These are phyloP conservation scores for Rhodophaea formosa DNA, from an alignment of 2,888 invertebrate genomes.

Conservation along the genomic window DNA sequence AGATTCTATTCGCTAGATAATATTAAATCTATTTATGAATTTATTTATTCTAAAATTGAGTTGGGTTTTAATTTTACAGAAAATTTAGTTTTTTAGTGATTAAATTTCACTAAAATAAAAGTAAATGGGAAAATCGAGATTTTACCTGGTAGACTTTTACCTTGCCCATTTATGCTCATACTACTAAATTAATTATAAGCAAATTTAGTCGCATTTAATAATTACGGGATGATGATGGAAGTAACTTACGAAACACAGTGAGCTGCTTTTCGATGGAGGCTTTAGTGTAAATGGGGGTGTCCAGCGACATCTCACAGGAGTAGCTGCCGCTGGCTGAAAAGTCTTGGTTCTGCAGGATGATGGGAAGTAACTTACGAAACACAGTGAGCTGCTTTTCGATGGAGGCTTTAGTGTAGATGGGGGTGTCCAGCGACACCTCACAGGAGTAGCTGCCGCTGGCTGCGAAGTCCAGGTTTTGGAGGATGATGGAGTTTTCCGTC, in stretches of 20 bases:
- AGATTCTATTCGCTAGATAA: too few relatives aligned
- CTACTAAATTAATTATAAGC: too few relatives aligned
- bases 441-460: slow-evolving; percentile 87
- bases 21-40: too few relatives aligned
- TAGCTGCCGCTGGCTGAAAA: slow-evolving; percentile 87
- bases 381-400: slow-evolving; percentile 85
- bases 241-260: slow-evolving; percentile 88
- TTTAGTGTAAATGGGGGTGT: slow-evolving; percentile 87
- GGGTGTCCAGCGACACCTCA: slow-evolving; percentile 86
- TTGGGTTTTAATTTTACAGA: too few relatives aligned
- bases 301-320: slow-evolving; percentile 87
- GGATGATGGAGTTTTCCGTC: slow-evolving; percentile 85
- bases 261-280: slow-evolving; percentile 85
- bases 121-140: too few relatives aligned
- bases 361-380: slow-evolving; percentile 82
- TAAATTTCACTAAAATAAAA: too few relatives aligned
- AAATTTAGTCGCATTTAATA: too few relatives aligned
- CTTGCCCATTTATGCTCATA: too few relatives aligned
- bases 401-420: slow-evolving; percentile 87
- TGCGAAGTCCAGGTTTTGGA: slow-evolving; percentile 86
- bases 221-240: too few relatives aligned
- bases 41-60: too few relatives aligned
- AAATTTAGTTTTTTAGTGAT: too few relatives aligned
- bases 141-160: too few relatives aligned
- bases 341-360: slow-evolving; percentile 80